Evolutionary conservation across 2,888 invertebrate genomes (phyloP), one percentile per base, ranked within the genome.

Genomic region (Caenorhabditis panamensis): DNA sequence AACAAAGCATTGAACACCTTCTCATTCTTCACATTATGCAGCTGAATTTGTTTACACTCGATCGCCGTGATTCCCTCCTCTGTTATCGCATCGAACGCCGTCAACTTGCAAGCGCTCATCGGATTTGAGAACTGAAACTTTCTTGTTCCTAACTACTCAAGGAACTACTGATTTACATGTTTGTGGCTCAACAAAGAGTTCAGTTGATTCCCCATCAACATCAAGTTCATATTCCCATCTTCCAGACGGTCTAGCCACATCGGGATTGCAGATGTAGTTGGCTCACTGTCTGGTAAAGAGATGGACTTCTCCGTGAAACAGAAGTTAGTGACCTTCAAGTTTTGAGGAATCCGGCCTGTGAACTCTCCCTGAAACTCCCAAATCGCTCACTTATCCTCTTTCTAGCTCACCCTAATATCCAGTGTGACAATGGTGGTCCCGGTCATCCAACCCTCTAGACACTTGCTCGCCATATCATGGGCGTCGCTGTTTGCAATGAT

Each of bases 341-440:
- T 18, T 1, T 13, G 2, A 2, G 67, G 67, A 3, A 68, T 9
- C 41, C 28, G 26, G n/a, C 67, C 67, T 4, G n/a, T 58, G 31
- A 54, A 68, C 6, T 68, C 58, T 5, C 67, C n/a, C n/a, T n/a
- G n/a, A n/a, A n/a, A n/a, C n/a, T n/a, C n/a, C n/a, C n/a, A n/a
- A n/a, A n/a, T n/a, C n/a, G n/a, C n/a, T n/a, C n/a, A n/a, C n/a
- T n/a, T n/a, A n/a, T n/a, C n/a, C n/a, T n/a, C n/a, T n/a, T n/a
- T n/a, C n/a, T n/a, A n/a, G n/a, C n/a, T n/a, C n/a, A n/a, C 67
- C 47, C 67, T 41, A 31, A 68, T 68, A 47, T 68, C 67, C 58
- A 68, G 22, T 6, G 58, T 36, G 3, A 28, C 16, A 44, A 68
- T 47, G 22, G 28, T 47, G 2, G 67, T 16, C 8, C 58, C 58